Percentiles rank a stretch among this genome's conserved stretches.
These are phyloP conservation scores for Pristionchus exspectatus DNA, from an alignment of 2,888 invertebrate species.

Conservation along the genomic window DNA sequence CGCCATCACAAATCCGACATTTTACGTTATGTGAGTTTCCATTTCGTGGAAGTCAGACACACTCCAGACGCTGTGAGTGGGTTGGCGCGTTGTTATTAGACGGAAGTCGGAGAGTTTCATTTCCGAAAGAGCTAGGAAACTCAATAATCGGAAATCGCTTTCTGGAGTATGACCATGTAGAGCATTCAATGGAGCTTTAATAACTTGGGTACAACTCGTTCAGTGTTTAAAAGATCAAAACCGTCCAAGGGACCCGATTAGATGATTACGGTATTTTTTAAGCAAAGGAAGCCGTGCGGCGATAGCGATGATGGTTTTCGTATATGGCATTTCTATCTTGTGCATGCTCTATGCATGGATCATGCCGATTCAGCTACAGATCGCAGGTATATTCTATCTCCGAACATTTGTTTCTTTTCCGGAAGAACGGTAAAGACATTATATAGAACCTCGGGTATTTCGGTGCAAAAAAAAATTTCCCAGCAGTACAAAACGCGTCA, in stretches of 20 bases:
- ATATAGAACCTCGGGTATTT: too few species aligned
- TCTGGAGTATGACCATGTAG: neutral
- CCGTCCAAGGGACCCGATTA: too few species aligned
- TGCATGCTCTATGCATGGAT: slow-evolving; percentile 48
- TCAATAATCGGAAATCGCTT: neutral
- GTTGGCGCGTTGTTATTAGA: neutral
- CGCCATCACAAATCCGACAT: neutral
- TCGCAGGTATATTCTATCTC: neutral
- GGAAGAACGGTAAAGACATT: too few species aligned
- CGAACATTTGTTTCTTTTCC: too few species aligned
- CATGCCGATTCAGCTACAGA: slow-evolving; percentile 47
- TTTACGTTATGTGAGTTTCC: slow-evolving; percentile 16
- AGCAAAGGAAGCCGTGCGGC: slow-evolving; percentile 35
- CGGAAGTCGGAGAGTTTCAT: neutral
- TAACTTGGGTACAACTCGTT: too few species aligned
- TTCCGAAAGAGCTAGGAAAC: neutral
- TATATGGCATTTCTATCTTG: slow-evolving; percentile 35
- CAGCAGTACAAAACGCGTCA: neutral
- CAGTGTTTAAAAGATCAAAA: too few species aligned
- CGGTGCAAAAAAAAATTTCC: too few species aligned
- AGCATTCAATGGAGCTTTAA: neutral
- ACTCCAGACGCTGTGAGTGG: neutral
- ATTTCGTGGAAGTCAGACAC: neutral
- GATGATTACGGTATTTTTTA: neutral
- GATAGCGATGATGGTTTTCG: slow-evolving; percentile 22